Evolutionary conservation across 2,113 vertebrate genomes (phyloP), one percentile per base, ranked within the genome.

Genomic region (Chlorodrepanis virens): DNA sequence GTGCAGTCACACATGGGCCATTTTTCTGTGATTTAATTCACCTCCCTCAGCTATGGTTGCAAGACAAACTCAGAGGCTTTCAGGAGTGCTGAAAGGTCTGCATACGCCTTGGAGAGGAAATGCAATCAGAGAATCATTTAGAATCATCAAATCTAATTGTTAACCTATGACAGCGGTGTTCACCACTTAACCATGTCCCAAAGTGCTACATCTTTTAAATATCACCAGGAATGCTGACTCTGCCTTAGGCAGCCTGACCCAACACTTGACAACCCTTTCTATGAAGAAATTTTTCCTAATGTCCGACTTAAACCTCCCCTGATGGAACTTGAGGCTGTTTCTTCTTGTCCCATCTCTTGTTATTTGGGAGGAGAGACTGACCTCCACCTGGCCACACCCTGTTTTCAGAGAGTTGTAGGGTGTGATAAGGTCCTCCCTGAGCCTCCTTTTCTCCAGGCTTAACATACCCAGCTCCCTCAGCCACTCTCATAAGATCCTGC

Each of bases 121-220:
- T 63, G 25, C 37, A 87, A 16, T 44, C 17, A 42, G 29, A 40
- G 39, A 75, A 60, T 47, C 5, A 35, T 47, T 61, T 47, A 19
- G 29, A 35, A 35, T 35, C 35, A 35, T 35, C 3, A 47, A 20
- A 75, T 35, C 13, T 22, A 68, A 60, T 27, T 0, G 0, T 39
- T 60, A 68, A 45, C 28, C 10, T 24, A 50, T 13, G 19, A n/a
- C 27, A 53, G 29, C 17, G 7, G 13, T 54, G 21, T 15, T 82
- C 45, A 40, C 14, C 11, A 53, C 17, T 40, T 22, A 40, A 40
- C 6, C 16, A 15, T 7, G 21, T 27, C 25, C 21, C 2, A 35
- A 22, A 29, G 13, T 45, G 39, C 39, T 52, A 18, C 39, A 15
- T 20, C 8, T 39, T 67, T 37, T 14, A 52, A 74, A 24, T 29